Evolutionary conservation across 2,113 vertebrate genomes (phyloP).

Genomic region (Notiomystis cincta): DNA sequence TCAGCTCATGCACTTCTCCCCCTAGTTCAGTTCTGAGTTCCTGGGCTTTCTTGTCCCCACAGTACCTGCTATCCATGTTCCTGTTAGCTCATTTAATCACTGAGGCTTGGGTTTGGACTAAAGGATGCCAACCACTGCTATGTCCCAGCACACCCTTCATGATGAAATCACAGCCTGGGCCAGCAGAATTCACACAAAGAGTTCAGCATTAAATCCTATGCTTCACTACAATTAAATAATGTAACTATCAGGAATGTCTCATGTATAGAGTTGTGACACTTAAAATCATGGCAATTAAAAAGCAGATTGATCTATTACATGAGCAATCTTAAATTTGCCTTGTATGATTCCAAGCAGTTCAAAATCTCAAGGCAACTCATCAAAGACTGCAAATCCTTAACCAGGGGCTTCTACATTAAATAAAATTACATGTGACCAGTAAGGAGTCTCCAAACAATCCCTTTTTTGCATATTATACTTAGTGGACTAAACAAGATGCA

Average conservation of each 20-base stretch:
- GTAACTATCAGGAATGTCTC: background rate
- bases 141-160: background rate
- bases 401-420: background rate
- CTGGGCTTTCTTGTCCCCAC: background rate
- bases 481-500: background rate
- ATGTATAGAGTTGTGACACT: background rate
- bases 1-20: background rate
- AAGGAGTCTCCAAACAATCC: background rate
- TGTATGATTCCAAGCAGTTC: background rate
- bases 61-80: background rate
- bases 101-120: background rate
- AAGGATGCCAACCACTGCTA: background rate
- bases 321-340: background rate
- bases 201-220: background rate
- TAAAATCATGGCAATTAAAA: background rate
- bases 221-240: background rate
- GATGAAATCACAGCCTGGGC: background rate
- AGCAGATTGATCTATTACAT: background rate
- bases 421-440: background rate
- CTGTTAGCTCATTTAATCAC: background rate
- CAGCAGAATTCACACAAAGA: background rate
- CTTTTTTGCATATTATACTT: background rate
- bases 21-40: background rate
- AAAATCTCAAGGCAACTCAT: background rate
- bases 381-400: background rate